A percentile compares a stretch with the other conserved stretches of the same genome.
Evolutionary conservation across 2,113 vertebrate species (phyloP).

Genomic region (Microcebus ravelobensis): DNA sequence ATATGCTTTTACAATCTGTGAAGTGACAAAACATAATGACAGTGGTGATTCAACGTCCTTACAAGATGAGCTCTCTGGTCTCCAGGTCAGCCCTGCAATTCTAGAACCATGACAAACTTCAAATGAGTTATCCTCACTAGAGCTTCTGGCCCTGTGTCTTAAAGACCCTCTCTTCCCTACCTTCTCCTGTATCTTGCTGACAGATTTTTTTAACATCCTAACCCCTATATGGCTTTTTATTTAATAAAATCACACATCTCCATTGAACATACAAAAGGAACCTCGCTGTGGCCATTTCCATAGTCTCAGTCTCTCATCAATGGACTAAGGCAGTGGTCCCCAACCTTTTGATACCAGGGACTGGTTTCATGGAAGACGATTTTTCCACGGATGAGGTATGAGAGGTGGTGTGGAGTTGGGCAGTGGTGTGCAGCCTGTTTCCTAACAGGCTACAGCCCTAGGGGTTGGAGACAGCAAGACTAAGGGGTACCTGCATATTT

Average conservation of each 20-base stretch:
- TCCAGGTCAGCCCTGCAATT: too few species aligned
- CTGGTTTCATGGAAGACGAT: too few species aligned
- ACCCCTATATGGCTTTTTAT: not conserved
- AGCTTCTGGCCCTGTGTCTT: not conserved
- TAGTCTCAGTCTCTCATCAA: fast-evolving
- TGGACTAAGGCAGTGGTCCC: not conserved
- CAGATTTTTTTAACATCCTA: not conserved
- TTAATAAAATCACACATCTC: not conserved
- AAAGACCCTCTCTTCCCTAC: not conserved
- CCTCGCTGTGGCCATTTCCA: not conserved
- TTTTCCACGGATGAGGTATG: too few species aligned
- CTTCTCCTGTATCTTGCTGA: too few species aligned
- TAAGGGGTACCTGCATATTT: not conserved
- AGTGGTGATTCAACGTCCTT: fast-evolving
- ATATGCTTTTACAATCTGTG: not conserved
- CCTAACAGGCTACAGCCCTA: too few species aligned
- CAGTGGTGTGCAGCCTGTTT: too few species aligned
- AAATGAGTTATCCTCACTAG: too few species aligned
- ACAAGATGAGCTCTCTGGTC: not conserved
- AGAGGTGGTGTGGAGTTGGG: too few species aligned
- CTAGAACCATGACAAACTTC: not conserved
- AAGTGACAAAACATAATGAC: not conserved
- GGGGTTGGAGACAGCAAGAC: not conserved
- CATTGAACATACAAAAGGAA: not conserved
- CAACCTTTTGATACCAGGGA: too few species aligned